Conservation (phyloP, 2,797 vertebrate species). For the Sebastes nivosus region DNA sequence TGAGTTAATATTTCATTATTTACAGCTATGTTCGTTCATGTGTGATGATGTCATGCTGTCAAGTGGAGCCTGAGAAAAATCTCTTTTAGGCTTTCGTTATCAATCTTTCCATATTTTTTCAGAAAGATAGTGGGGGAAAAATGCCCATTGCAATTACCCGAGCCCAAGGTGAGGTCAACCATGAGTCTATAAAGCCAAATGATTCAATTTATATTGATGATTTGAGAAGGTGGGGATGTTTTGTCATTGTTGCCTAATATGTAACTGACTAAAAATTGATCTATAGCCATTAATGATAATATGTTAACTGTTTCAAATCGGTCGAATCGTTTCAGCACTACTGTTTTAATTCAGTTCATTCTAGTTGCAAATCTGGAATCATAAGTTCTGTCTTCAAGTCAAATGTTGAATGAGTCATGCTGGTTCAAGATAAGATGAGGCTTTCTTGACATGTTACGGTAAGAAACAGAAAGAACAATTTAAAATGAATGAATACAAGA, state of each 20-base stretch:
- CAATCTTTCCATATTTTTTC: neutral
- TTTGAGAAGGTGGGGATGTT: neutral
- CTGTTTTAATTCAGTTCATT: neutral
- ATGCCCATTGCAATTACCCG: neutral
- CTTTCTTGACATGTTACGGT: neutral
- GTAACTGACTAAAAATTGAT: neutral
- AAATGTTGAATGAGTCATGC: neutral
- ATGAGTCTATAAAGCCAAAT: neutral
- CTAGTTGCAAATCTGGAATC: neutral
- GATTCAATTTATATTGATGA: neutral
- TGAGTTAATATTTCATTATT: constrained; percentile 37
- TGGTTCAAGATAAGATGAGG: neutral
- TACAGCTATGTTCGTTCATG: neutral
- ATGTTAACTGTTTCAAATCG: too few relatives aligned
- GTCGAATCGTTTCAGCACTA: neutral
- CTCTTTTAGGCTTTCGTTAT: neutral
- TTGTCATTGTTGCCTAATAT: neutral
- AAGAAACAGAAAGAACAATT: neutral
- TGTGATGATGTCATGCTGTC: neutral
- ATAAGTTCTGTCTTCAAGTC: neutral
- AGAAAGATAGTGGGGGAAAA: neutral
- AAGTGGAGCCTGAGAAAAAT: neutral
- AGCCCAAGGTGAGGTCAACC: neutral
- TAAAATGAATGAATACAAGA: neutral
- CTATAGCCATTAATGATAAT: too few relatives aligned